Base-by-base conservation (phyloP, 2,797 vertebrate genomes). In the Jordanella pulchra region DNA sequence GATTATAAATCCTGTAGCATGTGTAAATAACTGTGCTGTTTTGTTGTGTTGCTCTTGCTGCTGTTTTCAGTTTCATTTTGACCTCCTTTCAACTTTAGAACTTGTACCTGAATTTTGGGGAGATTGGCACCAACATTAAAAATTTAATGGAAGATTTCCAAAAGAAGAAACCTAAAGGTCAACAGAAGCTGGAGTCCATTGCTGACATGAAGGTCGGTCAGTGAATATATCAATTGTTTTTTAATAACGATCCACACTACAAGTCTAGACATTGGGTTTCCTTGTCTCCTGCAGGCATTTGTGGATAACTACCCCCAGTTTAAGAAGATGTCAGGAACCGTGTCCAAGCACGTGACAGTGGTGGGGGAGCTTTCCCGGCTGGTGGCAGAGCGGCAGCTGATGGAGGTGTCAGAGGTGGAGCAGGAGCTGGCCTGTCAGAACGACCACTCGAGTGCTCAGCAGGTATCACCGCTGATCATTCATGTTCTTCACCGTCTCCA, bases 91-190 rank as follows among this genome's bases (percentile, higher is more conserved):
- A 17, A 23, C 15, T 2, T 51, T 39, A 99, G 97, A 99, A 99
- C 90, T 93, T 99, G 94, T 98, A 99, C 90, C 90, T 99, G 89
- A 99, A 99, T 92, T 99, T 99, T 0, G 98, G 97, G 0, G 98
- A 99, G 81, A 99, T 99, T 1, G 98, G 98, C 81, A 97, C 95
- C 75, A 99, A 99, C 90, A 99, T 99, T 83, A 98, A 97, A 91
- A 99, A 97, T 83, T 94, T 99, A 58, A 99, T 99, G 98, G 97
- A 99, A 79, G 98, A 99, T 79, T 99, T 99, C 82, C 97, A 99
- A 92, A 97, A 95, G 93, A 97, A 95, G 88, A 97, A 94, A 54
- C 97, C 97, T 0, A 99, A 99, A 86, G 97, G 90, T 35, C 97
- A 99, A 69, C 97, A 99, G 93, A 99, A 95, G 79, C 92, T 99